phyloP scores from a whole-genome alignment of 2,797 vertebrate species.

The Lophius americanus region DNA sequence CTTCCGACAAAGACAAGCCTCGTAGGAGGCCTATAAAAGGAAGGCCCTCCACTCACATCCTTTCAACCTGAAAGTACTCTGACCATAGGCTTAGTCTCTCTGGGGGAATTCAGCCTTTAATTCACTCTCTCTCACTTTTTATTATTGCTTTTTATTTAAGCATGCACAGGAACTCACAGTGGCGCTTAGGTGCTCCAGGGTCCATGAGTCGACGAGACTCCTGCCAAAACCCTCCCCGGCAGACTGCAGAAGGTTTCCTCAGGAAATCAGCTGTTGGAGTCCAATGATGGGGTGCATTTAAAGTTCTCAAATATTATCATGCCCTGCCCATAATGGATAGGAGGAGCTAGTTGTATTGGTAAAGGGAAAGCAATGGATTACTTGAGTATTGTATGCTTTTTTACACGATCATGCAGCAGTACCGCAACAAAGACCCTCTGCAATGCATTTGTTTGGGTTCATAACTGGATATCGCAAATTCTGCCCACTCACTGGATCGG shows the following conservation, averaged over 20 bases:
- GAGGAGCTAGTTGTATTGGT: too few species aligned
- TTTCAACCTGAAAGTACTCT: slow-evolving; percentile 8
- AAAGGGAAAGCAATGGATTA: too few species aligned
- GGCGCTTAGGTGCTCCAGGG: neutral
- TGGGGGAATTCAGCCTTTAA: slow-evolving; percentile 4
- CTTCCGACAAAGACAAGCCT: slow-evolving; percentile 38
- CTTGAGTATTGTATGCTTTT: too few species aligned
- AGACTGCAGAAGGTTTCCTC: neutral
- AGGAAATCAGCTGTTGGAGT: neutral
- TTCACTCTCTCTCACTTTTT: slow-evolving; percentile 14
- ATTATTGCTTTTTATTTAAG: slow-evolving; percentile 11
- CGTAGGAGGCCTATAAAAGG: slow-evolving; percentile 46
- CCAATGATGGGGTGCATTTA: neutral
- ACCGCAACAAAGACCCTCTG: too few species aligned
- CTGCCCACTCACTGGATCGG: too few species aligned
- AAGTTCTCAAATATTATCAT: neutral
- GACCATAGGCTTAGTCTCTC: slow-evolving; percentile 1
- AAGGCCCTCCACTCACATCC: slow-evolving; percentile 22
- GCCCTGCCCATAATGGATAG: too few species aligned
- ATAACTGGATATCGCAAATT: too few species aligned
- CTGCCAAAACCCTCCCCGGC: slow-evolving; percentile 4
- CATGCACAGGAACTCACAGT: neutral
- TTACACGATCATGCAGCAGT: too few species aligned
- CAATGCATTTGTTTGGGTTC: too few species aligned
- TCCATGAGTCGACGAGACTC: slow-evolving; percentile 11